phyloP scores from a whole-genome alignment of 1,140 invertebrate genomes.

The Ostrea edulis region DNA sequence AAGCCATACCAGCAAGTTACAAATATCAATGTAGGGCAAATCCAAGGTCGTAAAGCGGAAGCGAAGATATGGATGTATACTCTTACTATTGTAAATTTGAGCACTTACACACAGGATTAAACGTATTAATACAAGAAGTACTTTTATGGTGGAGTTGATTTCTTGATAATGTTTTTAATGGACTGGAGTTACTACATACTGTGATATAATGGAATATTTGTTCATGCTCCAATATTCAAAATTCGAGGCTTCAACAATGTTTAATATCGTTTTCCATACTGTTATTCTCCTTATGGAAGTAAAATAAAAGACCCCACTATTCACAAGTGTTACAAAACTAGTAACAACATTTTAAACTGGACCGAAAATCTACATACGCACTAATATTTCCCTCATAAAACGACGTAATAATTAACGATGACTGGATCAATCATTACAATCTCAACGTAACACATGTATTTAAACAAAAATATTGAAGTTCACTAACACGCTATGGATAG shows the following conservation, averaged over 20 bases:
- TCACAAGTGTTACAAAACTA: conserved; percentile 7
- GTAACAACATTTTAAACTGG: not conserved
- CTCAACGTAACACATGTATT: too few relatives aligned
- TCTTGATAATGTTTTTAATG: not conserved
- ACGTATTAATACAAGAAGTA: not conserved
- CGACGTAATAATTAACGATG: too few relatives aligned
- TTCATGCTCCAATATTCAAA: not conserved
- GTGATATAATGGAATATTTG: conserved; percentile 4
- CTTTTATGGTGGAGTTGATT: conserved; percentile 4
- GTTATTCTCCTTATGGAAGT: not conserved
- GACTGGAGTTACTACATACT: not conserved
- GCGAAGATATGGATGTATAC: conserved; percentile 1
- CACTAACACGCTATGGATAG: too few relatives aligned
- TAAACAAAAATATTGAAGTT: too few relatives aligned
- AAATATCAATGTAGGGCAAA: not conserved
- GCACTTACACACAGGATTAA: not conserved
- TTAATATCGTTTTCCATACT: too few relatives aligned
- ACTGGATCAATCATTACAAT: too few relatives aligned
- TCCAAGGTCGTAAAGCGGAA: not conserved
- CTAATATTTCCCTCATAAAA: too few relatives aligned
- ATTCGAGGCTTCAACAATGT: not conserved
- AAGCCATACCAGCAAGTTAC: not conserved
- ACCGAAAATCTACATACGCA: not conserved
- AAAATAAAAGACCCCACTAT: not conserved
- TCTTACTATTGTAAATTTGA: not conserved